phyloP scores from a whole-genome alignment of 2,113 vertebrate species.

The Cinclus mexicanus region DNA sequence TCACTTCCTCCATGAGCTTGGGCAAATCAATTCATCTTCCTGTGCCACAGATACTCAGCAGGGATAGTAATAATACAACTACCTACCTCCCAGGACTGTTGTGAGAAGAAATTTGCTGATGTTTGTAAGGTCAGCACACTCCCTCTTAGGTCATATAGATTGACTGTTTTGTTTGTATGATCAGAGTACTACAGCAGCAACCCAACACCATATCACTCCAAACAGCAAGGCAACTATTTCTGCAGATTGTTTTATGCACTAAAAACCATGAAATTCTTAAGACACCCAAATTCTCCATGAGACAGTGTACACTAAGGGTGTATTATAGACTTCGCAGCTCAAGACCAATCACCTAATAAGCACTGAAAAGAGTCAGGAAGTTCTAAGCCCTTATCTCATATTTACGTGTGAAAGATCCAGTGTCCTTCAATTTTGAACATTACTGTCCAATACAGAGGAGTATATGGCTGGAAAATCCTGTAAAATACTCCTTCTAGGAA shows the following conservation, averaged over 20 bases:
- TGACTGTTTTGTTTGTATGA: not conserved
- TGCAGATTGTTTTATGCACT: not conserved
- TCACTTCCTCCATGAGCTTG: conserved; percentile 27
- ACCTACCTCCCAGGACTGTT: conserved; percentile 30
- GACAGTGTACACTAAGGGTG: not conserved
- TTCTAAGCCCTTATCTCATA: not conserved
- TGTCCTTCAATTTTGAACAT: not conserved
- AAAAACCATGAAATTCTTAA: not conserved
- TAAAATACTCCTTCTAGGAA: not conserved
- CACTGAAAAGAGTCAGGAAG: not conserved
- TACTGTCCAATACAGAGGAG: not conserved
- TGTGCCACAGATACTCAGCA: conserved; percentile 13
- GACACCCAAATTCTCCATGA: not conserved
- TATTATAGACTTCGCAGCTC: not conserved
- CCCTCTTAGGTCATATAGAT: not conserved
- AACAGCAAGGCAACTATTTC: not conserved
- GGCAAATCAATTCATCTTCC: conserved; percentile 54
- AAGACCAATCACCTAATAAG: not conserved
- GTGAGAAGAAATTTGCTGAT: conserved; percentile 18
- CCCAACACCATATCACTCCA: not conserved
- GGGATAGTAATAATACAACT: conserved; percentile 39
- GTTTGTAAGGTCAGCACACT: not conserved
- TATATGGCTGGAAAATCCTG: not conserved
- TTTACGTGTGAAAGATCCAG: not conserved
- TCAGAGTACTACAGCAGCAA: not conserved